Evolutionary conservation across 2,888 invertebrate genomes (phyloP), one percentile per base, ranked within the genome.

Genomic region (Choristoneura rosaceana): DNA sequence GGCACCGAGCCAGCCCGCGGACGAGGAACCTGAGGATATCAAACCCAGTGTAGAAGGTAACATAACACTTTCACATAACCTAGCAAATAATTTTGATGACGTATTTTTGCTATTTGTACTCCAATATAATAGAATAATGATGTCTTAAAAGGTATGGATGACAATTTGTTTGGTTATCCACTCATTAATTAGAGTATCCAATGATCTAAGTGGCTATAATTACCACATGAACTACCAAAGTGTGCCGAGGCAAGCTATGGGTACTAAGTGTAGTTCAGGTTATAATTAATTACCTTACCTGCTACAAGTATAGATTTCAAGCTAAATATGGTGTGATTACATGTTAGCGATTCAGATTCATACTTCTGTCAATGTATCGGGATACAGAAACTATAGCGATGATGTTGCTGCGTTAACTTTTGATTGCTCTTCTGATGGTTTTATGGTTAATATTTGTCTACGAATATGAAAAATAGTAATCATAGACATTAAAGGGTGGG

Each of bases 51-150:
- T 77, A 65, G 82, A 85, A 84, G 89, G 90, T 88, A 84, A 81
- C 60, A 34, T 75, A 74, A 81, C 84, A 87, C 85, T 87, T 88
- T 89, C 85, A 89, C 89, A 87, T 90, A 90, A 90, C 90, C 90
- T 90, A 84, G 76, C 79, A 80, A 81, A 80, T 82, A 82, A 82
- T 83, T 70, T 85, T 87, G 83, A 84, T 83, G 88, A 87, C 88
- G 86, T 81, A 85, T 82, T 82, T 84, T 80, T 76, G 61, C 74
- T 74, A 73, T 73, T 76, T 80, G 68, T 45, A 64, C 38, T 50
- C 43, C 60, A 58, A 64, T 69, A 64, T 60, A 69, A 50, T 52
- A 45, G 52, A 50, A 34, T 59, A 69, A 59, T 25, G 4, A 9
- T 43, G 43, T 4, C 1, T 43, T 17, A 52, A 63, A 47, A 34